Evolutionary conservation across 2,888 invertebrate genomes (phyloP).

Genomic region (Euplagia quadripunctaria): DNA sequence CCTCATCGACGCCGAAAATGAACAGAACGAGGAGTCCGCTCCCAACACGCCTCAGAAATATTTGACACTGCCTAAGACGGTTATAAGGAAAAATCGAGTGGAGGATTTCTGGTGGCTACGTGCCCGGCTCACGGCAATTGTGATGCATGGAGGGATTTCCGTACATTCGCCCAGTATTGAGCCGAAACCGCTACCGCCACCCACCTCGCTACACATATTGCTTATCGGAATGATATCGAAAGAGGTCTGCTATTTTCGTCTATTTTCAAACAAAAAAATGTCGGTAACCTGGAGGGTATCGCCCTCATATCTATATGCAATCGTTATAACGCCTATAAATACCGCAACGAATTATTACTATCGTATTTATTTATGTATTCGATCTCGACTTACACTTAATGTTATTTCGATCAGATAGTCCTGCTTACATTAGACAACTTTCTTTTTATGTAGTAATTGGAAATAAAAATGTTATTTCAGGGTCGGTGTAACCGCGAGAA

Average conservation of each 20-base stretch:
- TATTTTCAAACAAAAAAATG: slow-evolving; percentile 66
- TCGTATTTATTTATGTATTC: background rate
- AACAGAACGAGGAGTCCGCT: slow-evolving; percentile 67
- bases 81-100: slow-evolving; percentile 79
- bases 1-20: slow-evolving; percentile 85
- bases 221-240: slow-evolving; percentile 79
- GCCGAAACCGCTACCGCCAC: slow-evolving; percentile 66
- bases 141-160: slow-evolving; percentile 80
- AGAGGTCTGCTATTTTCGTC: slow-evolving; percentile 74
- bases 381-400: background rate
- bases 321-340: slow-evolving; percentile 56
- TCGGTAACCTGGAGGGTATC: slow-evolving; percentile 60
- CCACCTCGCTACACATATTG: slow-evolving; percentile 71
- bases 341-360: background rate
- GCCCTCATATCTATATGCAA: slow-evolving; percentile 66
- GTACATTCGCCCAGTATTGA: slow-evolving; percentile 74
- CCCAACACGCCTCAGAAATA: slow-evolving; percentile 73
- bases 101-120: slow-evolving; percentile 76
- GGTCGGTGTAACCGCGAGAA: slow-evolving; percentile 99
- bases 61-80: slow-evolving; percentile 77
- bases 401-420: background rate
- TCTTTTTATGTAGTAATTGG: slow-evolving; percentile 20
- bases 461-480: slow-evolving; percentile 86
- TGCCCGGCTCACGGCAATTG: slow-evolving; percentile 77
- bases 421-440: background rate